Percentiles rank a stretch among this genome's conserved stretches.
phyloP scores from a whole-genome alignment of 2,113 vertebrate species.

The Oryzias curvinotus region DNA sequence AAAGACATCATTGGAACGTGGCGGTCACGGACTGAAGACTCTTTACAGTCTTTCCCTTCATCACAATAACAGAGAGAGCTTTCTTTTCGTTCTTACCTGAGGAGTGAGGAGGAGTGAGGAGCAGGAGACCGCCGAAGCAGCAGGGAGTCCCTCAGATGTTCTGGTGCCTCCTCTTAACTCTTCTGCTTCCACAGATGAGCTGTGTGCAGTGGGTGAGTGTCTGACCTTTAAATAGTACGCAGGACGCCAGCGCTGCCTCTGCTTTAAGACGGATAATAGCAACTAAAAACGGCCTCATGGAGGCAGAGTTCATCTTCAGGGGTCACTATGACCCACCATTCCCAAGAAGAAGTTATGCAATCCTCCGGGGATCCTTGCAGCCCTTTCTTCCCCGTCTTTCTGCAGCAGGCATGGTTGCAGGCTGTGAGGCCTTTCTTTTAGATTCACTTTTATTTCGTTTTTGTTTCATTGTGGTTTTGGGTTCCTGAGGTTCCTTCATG shows the following conservation, averaged over 20 bases:
- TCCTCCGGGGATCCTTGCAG: slow-evolving; percentile 27
- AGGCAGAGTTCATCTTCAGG: slow-evolving; percentile 41
- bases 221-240: slow-evolving; percentile 41
- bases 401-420: background rate
- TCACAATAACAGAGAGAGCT: too few species aligned
- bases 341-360: slow-evolving; percentile 55
- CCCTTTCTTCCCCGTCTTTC: background rate
- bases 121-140: background rate
- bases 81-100: too few species aligned
- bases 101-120: slow-evolving; percentile 7
- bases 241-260: slow-evolving; percentile 15
- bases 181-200: slow-evolving; percentile 15
- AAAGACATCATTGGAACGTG: too few species aligned
- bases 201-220: slow-evolving; percentile 26
- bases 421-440: too few species aligned
- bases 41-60: too few species aligned
- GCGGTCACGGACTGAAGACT: too few species aligned
- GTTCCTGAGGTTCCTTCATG: too few species aligned
- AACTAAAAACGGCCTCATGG: slow-evolving; percentile 41
- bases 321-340: slow-evolving; percentile 48
- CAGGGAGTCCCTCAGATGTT: background rate
- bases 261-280: slow-evolving; percentile 27
- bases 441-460: too few species aligned
- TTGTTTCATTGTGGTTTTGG: too few species aligned
- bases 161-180: slow-evolving; percentile 8